phyloP scores from a whole-genome alignment of 1,140 invertebrate species.

The Phocides pigmalion region DNA sequence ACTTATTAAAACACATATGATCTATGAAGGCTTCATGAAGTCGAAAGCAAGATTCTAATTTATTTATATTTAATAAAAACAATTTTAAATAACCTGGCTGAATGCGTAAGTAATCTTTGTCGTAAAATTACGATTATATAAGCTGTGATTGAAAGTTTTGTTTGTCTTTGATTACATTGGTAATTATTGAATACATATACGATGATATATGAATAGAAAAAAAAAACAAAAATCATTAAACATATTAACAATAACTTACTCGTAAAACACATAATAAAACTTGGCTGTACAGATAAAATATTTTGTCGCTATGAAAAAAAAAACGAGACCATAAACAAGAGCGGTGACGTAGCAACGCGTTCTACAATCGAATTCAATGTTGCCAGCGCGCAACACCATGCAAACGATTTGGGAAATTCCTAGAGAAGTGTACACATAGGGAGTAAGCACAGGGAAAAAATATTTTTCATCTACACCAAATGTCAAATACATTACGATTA shows the following conservation, averaged over 20 bases:
- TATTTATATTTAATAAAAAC: too few species aligned
- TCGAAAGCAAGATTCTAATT: too few species aligned
- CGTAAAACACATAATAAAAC: background rate
- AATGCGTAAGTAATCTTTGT: too few species aligned
- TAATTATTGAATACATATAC: too few species aligned
- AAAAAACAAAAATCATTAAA: background rate
- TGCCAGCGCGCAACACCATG: constrained; percentile 22
- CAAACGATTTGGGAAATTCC: constrained; percentile 9
- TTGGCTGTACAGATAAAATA: background rate
- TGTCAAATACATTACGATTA: background rate
- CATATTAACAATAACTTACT: background rate
- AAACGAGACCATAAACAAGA: constrained; percentile 8
- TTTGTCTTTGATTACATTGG: too few species aligned
- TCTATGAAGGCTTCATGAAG: too few species aligned
- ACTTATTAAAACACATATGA: too few species aligned
- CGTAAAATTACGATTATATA: background rate
- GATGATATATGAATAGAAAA: too few species aligned
- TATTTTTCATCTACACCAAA: too few species aligned
- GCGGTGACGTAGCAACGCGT: constrained; percentile 19
- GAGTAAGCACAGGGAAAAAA: constrained; percentile 3
- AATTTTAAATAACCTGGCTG: too few species aligned
- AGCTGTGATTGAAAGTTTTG: background rate
- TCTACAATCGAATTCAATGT: constrained; percentile 20
- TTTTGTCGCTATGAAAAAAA: background rate
- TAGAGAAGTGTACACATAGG: constrained; percentile 14